Evolutionary conservation across 2,888 invertebrate genomes (phyloP), one percentile per base, ranked within the genome.

Genomic region (Andricus quercusramuli): DNA sequence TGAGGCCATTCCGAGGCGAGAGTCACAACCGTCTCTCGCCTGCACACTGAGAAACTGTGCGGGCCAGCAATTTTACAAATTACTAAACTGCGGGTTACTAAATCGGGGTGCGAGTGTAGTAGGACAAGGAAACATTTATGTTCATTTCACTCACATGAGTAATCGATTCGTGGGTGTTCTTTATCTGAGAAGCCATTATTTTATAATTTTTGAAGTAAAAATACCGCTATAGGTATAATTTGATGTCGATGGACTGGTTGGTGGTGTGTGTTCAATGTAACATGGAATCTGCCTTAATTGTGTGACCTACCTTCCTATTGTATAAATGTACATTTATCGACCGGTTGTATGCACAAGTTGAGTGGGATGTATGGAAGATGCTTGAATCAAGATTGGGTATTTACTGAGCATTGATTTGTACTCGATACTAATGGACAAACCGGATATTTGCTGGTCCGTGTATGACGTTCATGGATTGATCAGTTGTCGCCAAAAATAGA

Each of bases 281-380:
- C 41, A n/a, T 22, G 41, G 41, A 67, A 37, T 13, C 41, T 44
- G 44, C 22, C 59, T 25, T 59, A 59, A 59, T 59, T 59, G 59
- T 59, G 44, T 41, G 67, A 67, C 67, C 67, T 67, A 59, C 59
- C 59, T 59, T 59, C 9, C 59, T 67, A 67, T 67, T 67, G 67
- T 67, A 67, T 67, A 67, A 67, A 67, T 67, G 67, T 67, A 20
- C 67, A 44, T 67, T 67, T 67, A 67, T 67, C 41, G 67, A 67
- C 44, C 41, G 13, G 37, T 22, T 67, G 67, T 67, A 41, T 22
- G 22, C 44, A 44, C 41, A 11, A 44, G 44, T 66, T 37, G 37
- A 20, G 37, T 66, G 66, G n/a, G 37, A 66, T 66, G 66, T 20
- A 37, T n/a, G 20, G 29, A 20, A 20, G 37, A 67, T 37, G 37